Evolutionary conservation across 2,888 invertebrate species (phyloP).

Genomic region (Acleris laterana): DNA sequence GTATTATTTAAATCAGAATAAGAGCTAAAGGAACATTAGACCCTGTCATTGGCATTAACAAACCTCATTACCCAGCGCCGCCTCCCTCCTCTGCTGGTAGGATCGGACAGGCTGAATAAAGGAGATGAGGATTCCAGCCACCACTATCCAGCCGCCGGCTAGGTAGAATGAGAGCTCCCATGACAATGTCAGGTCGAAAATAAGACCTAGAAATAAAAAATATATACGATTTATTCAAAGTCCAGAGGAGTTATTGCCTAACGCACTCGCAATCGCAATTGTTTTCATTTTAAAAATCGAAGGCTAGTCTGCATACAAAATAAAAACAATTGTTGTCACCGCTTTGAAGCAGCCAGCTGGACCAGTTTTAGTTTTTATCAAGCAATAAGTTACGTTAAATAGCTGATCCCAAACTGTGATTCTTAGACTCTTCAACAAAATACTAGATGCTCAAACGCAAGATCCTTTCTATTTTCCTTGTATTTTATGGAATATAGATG

Average conservation of each 20-base stretch:
- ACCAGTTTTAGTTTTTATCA: background rate
- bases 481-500: too few species aligned
- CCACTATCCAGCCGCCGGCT: slow-evolving; percentile 91
- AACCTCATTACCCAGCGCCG: slow-evolving; percentile 42
- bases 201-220: slow-evolving; percentile 86
- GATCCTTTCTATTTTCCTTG: too few species aligned
- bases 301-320: too few species aligned
- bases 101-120: slow-evolving; percentile 86
- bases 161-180: slow-evolving; percentile 93
- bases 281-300: too few species aligned
- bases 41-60: slow-evolving; percentile 3
- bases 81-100: slow-evolving; percentile 57
- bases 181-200: slow-evolving; percentile 86
- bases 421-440: too few species aligned
- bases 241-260: too few species aligned
- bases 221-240: background rate
- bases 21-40: background rate
- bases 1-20: background rate
- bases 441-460: too few species aligned
- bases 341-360: too few species aligned
- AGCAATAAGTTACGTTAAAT: too few species aligned
- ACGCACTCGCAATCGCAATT: too few species aligned
- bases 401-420: too few species aligned
- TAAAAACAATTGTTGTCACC: too few species aligned
- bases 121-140: slow-evolving; percentile 89